Base-by-base conservation (phyloP, 2,797 vertebrate species). In the Poeciliopsis gracilis region DNA sequence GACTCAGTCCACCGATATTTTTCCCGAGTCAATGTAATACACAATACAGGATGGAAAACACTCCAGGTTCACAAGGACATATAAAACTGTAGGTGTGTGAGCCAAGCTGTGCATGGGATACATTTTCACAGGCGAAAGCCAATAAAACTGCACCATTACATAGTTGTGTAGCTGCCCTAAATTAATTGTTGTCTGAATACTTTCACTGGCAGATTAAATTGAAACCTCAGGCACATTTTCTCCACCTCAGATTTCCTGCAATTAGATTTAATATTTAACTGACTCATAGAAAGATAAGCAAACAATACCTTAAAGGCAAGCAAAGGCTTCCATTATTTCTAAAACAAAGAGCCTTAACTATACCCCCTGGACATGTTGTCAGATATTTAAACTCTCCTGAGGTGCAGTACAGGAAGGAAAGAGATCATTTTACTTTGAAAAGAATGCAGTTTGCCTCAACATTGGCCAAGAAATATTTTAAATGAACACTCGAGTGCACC, bases 41-140 rank as follows among this genome's bases (percentile, higher is more conserved):
- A 72, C 10, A 45, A 43, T 72, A 28, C 3, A 6, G 25, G 18
- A 53, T 61, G 15, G 70, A 84, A 85, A 86, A 89, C 87, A 79
- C 73, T 82, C 23, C 59, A 70, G 43, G 75, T 88, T 89, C 86
- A 92, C 82, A 80, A 79, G 85, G 70, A 30, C 77, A 80, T 73
- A 90, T 91, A 86, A 85, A 91, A 86, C 79, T 57, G 72, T 88
- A 87, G 81, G 55, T 89, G 83, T 82, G 85, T 84, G 78, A 76
- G 72, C 73, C 71, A 45, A 77, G 72, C 81, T 84, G 77, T 76
- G 75, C 72, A 25, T 33, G 45, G 74, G 84, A 76, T 88, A 57
- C 88, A 86, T 86, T 70, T 80, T 91, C 72, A 89, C 87, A 77
- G 83, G 73, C 78, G 70, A 72, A 46, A 75, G 76, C 81, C 83